Evolutionary conservation across 2,888 invertebrate species (phyloP).

Genomic region (Drosophila fulvimacula): DNA sequence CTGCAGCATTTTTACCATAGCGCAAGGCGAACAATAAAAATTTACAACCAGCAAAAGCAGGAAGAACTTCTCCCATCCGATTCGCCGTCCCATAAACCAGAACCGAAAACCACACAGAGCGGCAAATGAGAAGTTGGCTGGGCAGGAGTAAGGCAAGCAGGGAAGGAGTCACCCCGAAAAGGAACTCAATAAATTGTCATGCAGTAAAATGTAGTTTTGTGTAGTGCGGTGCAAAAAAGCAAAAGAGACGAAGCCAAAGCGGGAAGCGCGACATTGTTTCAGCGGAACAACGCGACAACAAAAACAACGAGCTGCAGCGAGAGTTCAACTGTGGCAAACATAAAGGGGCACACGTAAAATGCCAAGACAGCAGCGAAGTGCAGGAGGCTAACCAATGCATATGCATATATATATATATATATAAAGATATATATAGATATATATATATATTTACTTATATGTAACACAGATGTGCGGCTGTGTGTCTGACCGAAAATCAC

Average conservation of each 20-base stretch:
- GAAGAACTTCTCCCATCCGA: constrained; percentile 4
- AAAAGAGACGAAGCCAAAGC: constrained; percentile 21
- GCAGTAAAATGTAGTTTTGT: constrained; percentile 77
- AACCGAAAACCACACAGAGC: constrained; percentile 56
- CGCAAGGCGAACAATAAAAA: constrained; percentile 70
- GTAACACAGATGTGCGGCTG: constrained; percentile 24
- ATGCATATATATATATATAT: constrained; percentile 8
- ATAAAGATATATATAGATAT: neutral
- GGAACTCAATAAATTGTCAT: constrained; percentile 81
- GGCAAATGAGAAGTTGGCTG: constrained; percentile 51
- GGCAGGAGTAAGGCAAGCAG: neutral
- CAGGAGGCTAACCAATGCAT: constrained; percentile 40
- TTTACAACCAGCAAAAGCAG: constrained; percentile 64
- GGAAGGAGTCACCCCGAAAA: constrained; percentile 40
- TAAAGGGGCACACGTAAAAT: constrained; percentile 66
- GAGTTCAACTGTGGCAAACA: constrained; percentile 42
- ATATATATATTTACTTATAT: constrained; percentile 9
- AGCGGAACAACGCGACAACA: constrained; percentile 57
- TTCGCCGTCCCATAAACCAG: constrained; percentile 17
- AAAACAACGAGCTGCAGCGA: constrained; percentile 35
- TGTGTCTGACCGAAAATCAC: constrained; percentile 78
- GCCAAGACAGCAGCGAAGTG: constrained; percentile 73
- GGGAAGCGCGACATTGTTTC: constrained; percentile 66
- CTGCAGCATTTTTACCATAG: constrained; percentile 49
- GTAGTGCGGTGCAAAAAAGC: constrained; percentile 45